phyloP scores from a whole-genome alignment of 2,888 invertebrate species.

The Byasa hedistus region DNA sequence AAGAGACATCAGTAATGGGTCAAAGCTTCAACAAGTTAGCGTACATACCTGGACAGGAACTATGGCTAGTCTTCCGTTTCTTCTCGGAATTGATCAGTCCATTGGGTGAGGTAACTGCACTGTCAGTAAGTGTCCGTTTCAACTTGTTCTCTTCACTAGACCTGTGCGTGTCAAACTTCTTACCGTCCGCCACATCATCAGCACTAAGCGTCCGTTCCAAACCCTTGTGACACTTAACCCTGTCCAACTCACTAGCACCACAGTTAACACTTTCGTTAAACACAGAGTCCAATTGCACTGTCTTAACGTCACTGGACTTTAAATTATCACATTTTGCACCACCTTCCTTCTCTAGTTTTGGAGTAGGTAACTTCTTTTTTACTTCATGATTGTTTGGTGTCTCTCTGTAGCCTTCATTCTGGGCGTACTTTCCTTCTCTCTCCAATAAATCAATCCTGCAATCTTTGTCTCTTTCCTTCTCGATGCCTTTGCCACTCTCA shows the following conservation, averaged over 20 bases:
- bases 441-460: constrained; percentile 80
- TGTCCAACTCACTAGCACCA: constrained; percentile 69
- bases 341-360: constrained; percentile 60
- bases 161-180: constrained; percentile 36
- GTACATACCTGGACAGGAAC: constrained; percentile 74
- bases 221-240: constrained; percentile 62
- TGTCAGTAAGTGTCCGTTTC: constrained; percentile 73
- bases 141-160: constrained; percentile 49
- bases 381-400: constrained; percentile 62
- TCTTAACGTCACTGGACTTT: constrained; percentile 62
- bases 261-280: constrained; percentile 55
- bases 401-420: constrained; percentile 77
- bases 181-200: constrained; percentile 42
- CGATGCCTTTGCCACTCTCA: constrained; percentile 53
- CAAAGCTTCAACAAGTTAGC: constrained; percentile 35
- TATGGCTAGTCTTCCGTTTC: constrained; percentile 82
- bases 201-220: constrained; percentile 69
- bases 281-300: constrained; percentile 61
- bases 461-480: constrained; percentile 74
- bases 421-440: constrained; percentile 77
- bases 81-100: constrained; percentile 82
- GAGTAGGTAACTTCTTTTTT: constrained; percentile 71
- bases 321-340: constrained; percentile 65
- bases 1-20: background rate
- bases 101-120: constrained; percentile 76